Evolutionary conservation across 2,113 vertebrate species (phyloP).

Genomic region (Phoenicopterus ruber): DNA sequence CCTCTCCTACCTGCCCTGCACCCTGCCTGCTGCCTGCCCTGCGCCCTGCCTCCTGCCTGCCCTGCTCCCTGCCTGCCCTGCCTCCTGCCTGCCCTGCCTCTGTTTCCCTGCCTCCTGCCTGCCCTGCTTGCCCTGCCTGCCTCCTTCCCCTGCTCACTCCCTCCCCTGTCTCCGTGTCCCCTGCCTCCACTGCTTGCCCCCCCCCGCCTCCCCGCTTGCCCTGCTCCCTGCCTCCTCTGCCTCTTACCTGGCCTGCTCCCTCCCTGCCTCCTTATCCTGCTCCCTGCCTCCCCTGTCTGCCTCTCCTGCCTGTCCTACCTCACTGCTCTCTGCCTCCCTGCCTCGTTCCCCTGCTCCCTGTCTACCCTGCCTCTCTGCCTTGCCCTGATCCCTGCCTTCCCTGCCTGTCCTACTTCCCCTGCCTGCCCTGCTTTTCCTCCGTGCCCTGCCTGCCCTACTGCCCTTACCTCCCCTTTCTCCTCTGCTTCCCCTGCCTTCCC

Average conservation of each 20-base stretch:
- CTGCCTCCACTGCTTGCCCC: neutral
- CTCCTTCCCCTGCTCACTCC: neutral
- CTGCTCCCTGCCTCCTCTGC: neutral
- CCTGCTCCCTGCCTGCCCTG: neutral
- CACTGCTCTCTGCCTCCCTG: neutral
- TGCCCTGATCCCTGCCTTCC: neutral
- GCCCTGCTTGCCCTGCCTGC: neutral
- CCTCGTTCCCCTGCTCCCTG: neutral
- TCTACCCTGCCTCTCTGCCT: neutral
- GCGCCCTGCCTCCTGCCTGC: too few relatives aligned
- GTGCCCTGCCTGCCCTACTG: neutral
- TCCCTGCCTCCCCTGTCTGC: neutral
- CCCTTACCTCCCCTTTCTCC: neutral
- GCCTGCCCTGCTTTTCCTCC: neutral
- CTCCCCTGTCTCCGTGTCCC: neutral
- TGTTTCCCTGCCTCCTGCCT: neutral
- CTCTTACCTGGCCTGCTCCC: neutral
- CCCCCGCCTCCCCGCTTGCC: too few relatives aligned
- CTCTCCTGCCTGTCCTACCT: neutral
- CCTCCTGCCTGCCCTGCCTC: neutral
- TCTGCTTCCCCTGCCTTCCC: neutral
- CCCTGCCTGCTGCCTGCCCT: too few relatives aligned
- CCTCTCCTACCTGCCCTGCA: neutral
- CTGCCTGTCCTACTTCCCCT: neutral
- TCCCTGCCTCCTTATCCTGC: neutral